Evolutionary conservation across 2,888 invertebrate species (phyloP).

Genomic region (Drosophila suboccidentalis): DNA sequence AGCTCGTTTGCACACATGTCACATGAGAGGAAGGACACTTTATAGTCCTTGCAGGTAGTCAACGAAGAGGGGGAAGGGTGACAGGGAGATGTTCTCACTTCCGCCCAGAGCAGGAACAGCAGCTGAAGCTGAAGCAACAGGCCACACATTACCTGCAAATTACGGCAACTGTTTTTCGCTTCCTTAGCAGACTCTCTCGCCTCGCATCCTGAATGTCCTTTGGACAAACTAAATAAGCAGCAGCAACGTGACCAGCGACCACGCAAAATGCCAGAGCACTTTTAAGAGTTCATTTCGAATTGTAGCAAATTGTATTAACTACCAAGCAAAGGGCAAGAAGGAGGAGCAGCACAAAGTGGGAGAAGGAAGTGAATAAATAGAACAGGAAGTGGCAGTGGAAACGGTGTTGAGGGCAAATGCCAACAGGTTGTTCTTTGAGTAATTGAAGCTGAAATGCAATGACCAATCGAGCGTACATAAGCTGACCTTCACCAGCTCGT

Average conservation of each 20-base stretch:
- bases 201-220: slow-evolving; percentile 19
- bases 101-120: slow-evolving; percentile 9
- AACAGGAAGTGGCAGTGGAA: neutral
- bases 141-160: slow-evolving; percentile 76
- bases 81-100: slow-evolving; percentile 22
- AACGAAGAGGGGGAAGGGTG: slow-evolving; percentile 10
- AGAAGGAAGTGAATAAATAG: neutral
- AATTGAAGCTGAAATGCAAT: slow-evolving; percentile 67
- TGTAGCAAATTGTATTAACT: slow-evolving; percentile 53
- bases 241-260: slow-evolving; percentile 53
- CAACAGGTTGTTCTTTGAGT: slow-evolving; percentile 73
- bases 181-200: slow-evolving; percentile 6
- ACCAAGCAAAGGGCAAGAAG: slow-evolving; percentile 5
- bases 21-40: slow-evolving; percentile 24
- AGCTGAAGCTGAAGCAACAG: slow-evolving; percentile 56
- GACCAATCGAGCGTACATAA: slow-evolving; percentile 34
- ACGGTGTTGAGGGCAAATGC: slow-evolving; percentile 30
- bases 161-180: slow-evolving; percentile 69
- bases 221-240: slow-evolving; percentile 29
- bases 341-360: neutral
- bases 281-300: slow-evolving; percentile 71
- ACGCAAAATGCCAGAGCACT: slow-evolving; percentile 72
- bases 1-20: slow-evolving; percentile 55
- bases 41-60: slow-evolving; percentile 12
- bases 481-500: slow-evolving; percentile 30